These are phyloP conservation scores for Geotria australis DNA, from an alignment of 2,797 vertebrate genomes.

Conservation along the genomic window DNA sequence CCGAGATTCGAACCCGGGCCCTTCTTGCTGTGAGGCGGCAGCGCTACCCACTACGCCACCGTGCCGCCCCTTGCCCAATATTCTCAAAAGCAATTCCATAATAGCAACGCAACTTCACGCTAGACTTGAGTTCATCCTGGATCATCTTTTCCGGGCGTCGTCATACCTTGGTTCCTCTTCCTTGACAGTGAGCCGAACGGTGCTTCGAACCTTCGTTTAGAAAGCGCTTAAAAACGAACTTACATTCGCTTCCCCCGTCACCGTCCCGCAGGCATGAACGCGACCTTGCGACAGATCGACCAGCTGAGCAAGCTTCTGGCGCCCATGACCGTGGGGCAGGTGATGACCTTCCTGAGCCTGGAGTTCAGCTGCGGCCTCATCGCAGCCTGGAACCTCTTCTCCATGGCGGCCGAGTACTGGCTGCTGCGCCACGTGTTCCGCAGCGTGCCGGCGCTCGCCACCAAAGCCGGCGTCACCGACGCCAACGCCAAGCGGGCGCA, in stretches of 20 bases:
- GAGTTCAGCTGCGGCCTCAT: constrained; percentile 33
- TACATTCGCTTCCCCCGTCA: no score
- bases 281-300: constrained; percentile 22
- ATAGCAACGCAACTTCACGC: background rate
- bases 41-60: no score
- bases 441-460: constrained; percentile 22
- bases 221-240: no score
- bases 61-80: no score
- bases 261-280: constrained; percentile 20
- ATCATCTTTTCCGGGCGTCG: background rate
- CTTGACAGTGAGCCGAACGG: background rate
- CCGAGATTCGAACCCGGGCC: no score
- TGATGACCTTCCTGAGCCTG: constrained; percentile 31
- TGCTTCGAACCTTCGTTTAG: background rate
- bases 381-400: constrained; percentile 35
- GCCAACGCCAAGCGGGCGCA: no score
- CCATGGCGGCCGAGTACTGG: constrained; percentile 32
- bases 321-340: constrained; percentile 23
- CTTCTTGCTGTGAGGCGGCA: no score
- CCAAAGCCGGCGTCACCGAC: constrained; percentile 9
- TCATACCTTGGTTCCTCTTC: background rate
- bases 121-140: background rate
- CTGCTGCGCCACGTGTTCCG: constrained; percentile 30
- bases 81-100: no score
- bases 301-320: constrained; percentile 31